Conservation (phyloP, 2,113 vertebrate genomes). For the Cisticola juncidis region DNA sequence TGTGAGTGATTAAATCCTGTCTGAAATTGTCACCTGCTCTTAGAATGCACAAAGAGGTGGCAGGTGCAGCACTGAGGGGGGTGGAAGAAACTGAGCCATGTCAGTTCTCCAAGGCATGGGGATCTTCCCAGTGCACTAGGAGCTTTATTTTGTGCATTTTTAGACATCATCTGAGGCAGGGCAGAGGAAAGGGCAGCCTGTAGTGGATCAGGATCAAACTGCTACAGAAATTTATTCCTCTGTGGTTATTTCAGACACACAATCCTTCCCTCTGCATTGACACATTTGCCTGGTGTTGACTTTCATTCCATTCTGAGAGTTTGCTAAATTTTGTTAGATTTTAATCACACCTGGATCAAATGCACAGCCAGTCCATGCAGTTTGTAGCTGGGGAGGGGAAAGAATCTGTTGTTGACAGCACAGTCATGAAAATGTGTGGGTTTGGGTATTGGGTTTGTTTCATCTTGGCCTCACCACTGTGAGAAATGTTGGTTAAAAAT, state of each 20-base stretch:
- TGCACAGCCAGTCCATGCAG: background rate
- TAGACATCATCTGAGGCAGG: background rate
- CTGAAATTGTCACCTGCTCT: background rate
- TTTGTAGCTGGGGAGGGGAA: background rate
- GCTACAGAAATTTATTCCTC: background rate
- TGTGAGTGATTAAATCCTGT: background rate
- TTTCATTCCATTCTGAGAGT: background rate
- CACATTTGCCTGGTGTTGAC: background rate
- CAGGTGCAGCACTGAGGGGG: background rate
- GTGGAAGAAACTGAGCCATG: background rate
- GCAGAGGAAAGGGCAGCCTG: background rate
- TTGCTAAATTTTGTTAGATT: background rate
- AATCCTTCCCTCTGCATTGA: rapidly evolving
- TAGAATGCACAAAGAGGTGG: background rate
- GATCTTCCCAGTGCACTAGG: background rate
- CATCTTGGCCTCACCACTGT: background rate
- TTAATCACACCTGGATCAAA: background rate
- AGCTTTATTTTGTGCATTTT: background rate
- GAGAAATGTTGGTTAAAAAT: background rate
- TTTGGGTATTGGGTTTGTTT: background rate
- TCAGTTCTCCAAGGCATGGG: background rate
- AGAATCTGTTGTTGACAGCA: background rate
- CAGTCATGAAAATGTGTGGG: rapidly evolving
- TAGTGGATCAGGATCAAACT: background rate
- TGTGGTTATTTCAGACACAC: background rate